Percentiles rank a stretch among this genome's conserved stretches.
Evolutionary conservation across 1,140 invertebrate genomes (phyloP).

Genomic region (Bombus cullumanus): DNA sequence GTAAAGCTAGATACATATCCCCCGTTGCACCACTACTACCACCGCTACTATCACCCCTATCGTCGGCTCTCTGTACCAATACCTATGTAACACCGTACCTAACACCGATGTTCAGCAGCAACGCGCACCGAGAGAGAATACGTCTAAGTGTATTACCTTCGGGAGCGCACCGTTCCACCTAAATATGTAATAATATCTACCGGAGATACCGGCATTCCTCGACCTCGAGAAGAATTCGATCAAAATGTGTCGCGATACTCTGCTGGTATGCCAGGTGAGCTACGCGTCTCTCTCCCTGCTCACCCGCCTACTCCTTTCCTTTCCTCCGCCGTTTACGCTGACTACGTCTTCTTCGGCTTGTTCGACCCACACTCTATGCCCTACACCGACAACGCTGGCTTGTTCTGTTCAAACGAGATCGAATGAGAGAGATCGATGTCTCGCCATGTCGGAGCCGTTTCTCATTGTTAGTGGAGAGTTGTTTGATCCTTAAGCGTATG

Average conservation of each 20-base stretch:
- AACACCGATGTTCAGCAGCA: background rate
- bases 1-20: constrained; percentile 51
- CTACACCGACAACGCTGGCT: background rate
- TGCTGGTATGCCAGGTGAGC: constrained; percentile 75
- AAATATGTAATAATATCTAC: constrained; percentile 81
- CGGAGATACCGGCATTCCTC: constrained; percentile 65
- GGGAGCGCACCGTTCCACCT: constrained; percentile 70
- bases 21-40: background rate
- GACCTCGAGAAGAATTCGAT: constrained; percentile 66
- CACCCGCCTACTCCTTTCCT: background rate
- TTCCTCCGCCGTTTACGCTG: constrained; percentile 48
- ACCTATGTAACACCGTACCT: background rate
- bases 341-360: constrained; percentile 45
- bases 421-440: constrained; percentile 9
- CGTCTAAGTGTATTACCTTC: constrained; percentile 75
- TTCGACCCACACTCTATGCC: constrained; percentile 1
- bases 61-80: background rate
- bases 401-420: background rate
- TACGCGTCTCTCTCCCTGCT: constrained; percentile 38
- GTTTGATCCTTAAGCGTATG: background rate
- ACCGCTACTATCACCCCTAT: background rate
- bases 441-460: background rate
- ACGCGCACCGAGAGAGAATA: constrained; percentile 45
- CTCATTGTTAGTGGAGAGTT: background rate
- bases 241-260: constrained; percentile 70